phyloP scores from a whole-genome alignment of 2,113 vertebrate genomes.

The Scopus umbretta region DNA sequence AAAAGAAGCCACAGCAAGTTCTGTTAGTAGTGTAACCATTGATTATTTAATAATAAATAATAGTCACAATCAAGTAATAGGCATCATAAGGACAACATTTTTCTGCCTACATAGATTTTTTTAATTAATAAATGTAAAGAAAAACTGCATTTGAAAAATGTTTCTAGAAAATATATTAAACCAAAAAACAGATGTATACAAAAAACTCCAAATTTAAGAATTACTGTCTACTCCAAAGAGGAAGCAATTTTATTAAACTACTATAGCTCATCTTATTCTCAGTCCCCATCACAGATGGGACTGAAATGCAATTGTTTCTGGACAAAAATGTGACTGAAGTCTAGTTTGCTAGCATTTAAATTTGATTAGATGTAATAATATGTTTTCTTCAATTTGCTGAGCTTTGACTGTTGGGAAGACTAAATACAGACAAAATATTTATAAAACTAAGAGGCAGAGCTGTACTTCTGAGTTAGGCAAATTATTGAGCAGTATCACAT shows the following conservation, averaged over 20 bases:
- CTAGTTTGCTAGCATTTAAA: slow-evolving; percentile 35
- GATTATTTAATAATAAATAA: not conserved
- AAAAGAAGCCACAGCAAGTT: not conserved
- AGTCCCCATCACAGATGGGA: slow-evolving; percentile 8
- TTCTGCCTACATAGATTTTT: not conserved
- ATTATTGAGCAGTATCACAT: not conserved
- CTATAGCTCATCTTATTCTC: slow-evolving; percentile 8
- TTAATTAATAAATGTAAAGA: not conserved
- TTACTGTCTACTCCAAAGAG: not conserved
- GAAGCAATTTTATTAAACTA: not conserved
- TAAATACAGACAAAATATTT: slow-evolving; percentile 41
- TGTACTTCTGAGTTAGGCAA: slow-evolving; percentile 19
- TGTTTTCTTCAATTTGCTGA: slow-evolving; percentile 39
- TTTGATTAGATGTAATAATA: slow-evolving; percentile 46
- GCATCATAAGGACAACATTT: not conserved
- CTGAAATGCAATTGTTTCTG: slow-evolving; percentile 13
- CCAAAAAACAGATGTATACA: not conserved
- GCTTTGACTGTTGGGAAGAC: slow-evolving; percentile 31
- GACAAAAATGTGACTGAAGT: slow-evolving; percentile 29
- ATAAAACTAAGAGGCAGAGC: slow-evolving; percentile 26
- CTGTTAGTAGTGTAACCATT: not conserved
- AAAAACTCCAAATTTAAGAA: not conserved
- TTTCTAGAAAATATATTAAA: not conserved
- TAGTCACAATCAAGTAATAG: not conserved
- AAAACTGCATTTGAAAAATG: not conserved